These are phyloP conservation scores for Phenganax marumi DNA, from an alignment of 92 coral and sea anemone genomes.

Conservation along the genomic window DNA sequence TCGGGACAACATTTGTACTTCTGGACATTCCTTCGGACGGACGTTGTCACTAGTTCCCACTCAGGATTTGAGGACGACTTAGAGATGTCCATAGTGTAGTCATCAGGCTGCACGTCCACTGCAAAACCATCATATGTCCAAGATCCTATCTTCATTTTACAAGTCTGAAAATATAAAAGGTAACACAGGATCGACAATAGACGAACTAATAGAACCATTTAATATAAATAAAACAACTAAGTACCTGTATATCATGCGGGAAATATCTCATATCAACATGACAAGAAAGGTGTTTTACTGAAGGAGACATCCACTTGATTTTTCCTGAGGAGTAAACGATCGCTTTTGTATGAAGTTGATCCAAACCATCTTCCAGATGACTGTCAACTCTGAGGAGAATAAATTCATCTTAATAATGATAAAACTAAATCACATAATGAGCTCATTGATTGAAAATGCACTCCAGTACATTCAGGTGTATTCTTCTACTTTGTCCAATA, in stretches of 20 bases:
- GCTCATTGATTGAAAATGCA: no score
- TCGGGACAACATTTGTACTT: constrained; percentile 32
- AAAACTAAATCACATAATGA: no score
- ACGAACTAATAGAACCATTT: background rate
- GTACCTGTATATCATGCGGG: constrained; percentile 41
- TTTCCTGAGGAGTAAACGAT: constrained; percentile 7
- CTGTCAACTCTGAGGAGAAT: background rate
- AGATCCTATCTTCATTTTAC: constrained; percentile 34
- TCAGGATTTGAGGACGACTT: constrained; percentile 43
- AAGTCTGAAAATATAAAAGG: background rate
- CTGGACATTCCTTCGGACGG: constrained; percentile 1
- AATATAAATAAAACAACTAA: background rate
- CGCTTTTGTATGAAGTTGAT: constrained; percentile 26
- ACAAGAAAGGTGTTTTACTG: constrained; percentile 29
- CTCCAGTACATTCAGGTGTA: no score
- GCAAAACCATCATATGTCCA: constrained; percentile 39
- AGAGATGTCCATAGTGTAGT: constrained; percentile 24
- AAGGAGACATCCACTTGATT: constrained; percentile 31
- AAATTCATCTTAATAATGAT: background rate
- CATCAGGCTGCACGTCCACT: constrained; percentile 21
- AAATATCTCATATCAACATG: constrained; percentile 30
- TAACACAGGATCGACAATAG: background rate
- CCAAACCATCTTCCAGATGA: constrained; percentile 13
- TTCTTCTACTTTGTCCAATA: background rate
- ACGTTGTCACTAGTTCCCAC: constrained; percentile 34